phyloP scores from a whole-genome alignment of 2,888 invertebrate genomes.

The Agriopis marginaria region DNA sequence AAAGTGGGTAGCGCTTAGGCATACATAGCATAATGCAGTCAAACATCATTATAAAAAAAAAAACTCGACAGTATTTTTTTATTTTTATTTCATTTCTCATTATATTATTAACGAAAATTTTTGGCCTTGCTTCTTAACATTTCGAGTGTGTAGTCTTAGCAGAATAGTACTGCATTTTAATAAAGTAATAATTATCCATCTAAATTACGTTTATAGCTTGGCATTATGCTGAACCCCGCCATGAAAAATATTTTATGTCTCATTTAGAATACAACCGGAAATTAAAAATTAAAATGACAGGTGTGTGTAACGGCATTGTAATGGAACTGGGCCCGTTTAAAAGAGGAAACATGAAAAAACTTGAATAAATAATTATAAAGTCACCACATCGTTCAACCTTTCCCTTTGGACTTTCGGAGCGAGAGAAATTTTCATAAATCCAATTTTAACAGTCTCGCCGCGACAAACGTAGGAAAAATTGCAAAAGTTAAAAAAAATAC shows the following conservation, averaged over 20 bases:
- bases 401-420: constrained; percentile 41
- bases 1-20: too few species aligned
- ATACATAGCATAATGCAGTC: too few species aligned
- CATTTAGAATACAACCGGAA: constrained; percentile 21
- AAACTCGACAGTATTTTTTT: too few species aligned
- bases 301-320: constrained; percentile 54
- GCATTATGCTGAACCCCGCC: not conserved
- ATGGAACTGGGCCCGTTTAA: constrained; percentile 54
- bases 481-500: constrained; percentile 43
- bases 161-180: not conserved
- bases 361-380: constrained; percentile 63
- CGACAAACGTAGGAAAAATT: constrained; percentile 50
- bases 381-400: constrained; percentile 63
- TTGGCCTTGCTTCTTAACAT: not conserved
- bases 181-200: not conserved
- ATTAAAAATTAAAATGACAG: constrained; percentile 51
- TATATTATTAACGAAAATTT: not conserved
- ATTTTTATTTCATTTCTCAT: too few species aligned
- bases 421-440: constrained; percentile 60
- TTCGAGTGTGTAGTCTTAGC: not conserved
- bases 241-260: constrained; percentile 4
- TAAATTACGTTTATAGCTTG: not conserved
- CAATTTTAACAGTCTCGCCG: constrained; percentile 57
- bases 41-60: too few species aligned
- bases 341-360: constrained; percentile 51